These are phyloP conservation scores for Zaprionus africanus DNA, from an alignment of 1,140 invertebrate genomes.

Conservation along the genomic window DNA sequence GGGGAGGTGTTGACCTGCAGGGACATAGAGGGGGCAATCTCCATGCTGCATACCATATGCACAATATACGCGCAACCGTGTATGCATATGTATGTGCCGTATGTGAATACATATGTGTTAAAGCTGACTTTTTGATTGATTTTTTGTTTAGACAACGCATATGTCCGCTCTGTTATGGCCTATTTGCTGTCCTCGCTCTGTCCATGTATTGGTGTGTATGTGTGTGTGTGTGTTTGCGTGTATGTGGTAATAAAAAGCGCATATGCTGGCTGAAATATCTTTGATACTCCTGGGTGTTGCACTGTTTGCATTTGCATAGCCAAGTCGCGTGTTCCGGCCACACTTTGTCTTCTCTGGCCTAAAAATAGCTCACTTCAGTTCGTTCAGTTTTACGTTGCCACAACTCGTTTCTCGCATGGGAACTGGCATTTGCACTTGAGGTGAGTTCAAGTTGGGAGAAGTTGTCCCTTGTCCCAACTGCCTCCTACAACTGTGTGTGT, in stretches of 20 bases:
- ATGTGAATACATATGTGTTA: conserved; percentile 32
- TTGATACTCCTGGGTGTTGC: conserved; percentile 63
- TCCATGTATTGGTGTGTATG: conserved; percentile 12
- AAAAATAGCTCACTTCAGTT: conserved; percentile 63
- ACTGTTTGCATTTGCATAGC: conserved; percentile 73
- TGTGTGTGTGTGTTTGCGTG: background rate
- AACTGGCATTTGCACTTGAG: conserved; percentile 33
- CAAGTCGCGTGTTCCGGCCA: conserved; percentile 52
- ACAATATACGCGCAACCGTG: background rate
- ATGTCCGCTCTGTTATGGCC: conserved; percentile 61
- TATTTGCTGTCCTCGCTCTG: conserved; percentile 5
- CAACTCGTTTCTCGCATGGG: conserved; percentile 38
- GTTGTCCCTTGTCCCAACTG: background rate
- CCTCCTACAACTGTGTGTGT: conserved; percentile 11
- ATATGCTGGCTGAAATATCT: conserved; percentile 54
- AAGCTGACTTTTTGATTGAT: conserved; percentile 71
- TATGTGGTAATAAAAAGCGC: conserved; percentile 39
- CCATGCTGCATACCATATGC: background rate
- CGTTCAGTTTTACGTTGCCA: background rate
- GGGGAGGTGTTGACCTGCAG: background rate
- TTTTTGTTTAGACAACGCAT: conserved; percentile 76
- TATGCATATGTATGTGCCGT: background rate
- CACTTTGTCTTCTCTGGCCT: conserved; percentile 55
- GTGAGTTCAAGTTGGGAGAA: conserved; percentile 30
- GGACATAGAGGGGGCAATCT: background rate